These are phyloP conservation scores for Sus scrofa DNA, from an alignment of 2,113 vertebrate genomes.

Conservation along the genomic window DNA sequence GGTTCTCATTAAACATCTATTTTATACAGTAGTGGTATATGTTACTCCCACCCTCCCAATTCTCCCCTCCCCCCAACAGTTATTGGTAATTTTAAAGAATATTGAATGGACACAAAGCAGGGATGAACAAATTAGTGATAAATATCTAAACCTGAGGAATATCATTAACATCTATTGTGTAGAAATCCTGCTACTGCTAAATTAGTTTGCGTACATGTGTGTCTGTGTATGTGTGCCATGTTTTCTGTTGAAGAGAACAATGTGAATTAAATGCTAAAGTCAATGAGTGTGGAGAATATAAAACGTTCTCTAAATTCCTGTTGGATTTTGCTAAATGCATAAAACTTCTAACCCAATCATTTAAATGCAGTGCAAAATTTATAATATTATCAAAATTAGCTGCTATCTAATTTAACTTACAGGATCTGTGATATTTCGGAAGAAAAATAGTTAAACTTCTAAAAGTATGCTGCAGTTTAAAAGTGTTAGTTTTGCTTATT, in stretches of 20 bases:
- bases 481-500: neutral
- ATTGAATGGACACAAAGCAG: neutral
- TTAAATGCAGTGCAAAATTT: neutral
- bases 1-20: too few relatives aligned
- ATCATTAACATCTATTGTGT: neutral
- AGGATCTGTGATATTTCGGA: neutral
- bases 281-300: neutral
- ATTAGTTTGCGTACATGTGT: neutral
- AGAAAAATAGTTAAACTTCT: neutral
- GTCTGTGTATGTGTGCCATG: rapidly evolving
- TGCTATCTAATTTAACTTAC: neutral
- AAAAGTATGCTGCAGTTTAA: neutral
- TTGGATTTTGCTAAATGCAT: neutral
- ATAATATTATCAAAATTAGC: neutral
- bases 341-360: neutral
- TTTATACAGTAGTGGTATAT: too few relatives aligned
- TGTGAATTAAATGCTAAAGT: conserved; percentile 16
- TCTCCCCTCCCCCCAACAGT: too few relatives aligned
- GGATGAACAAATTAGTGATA: neutral
- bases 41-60: too few relatives aligned
- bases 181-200: neutral
- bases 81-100: neutral
- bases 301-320: neutral
- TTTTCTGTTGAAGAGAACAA: neutral
- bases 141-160: neutral